Evolutionary conservation across 2,888 invertebrate species (phyloP), one percentile per base, ranked within the genome.

Genomic region (Agapostemon virescens): DNA sequence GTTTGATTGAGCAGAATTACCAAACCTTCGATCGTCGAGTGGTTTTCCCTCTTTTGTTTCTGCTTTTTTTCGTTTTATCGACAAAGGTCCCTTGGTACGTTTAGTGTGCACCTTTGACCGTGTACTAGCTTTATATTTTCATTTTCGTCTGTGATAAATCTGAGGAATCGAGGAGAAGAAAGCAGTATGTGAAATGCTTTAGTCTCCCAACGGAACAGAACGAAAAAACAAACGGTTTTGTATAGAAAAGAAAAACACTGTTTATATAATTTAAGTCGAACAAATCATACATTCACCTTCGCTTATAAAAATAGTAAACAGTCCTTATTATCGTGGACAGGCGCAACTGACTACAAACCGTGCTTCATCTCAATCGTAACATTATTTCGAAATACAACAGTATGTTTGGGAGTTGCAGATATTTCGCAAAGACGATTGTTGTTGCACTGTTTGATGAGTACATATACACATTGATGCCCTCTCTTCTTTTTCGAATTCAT

Each of bases 301-400:
- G 88, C 88, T 90, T 92, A 92, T 91, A 92, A 92, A 92, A 92
- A 92, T 92, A 92, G 89, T 90, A 91, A 92, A 92, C 89, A 89
- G 89, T 89, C 88, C 88, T 83, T 72, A 84, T 75, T 84, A 79
- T 85, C 84, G 79, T 85, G 84, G 88, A 85, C 87, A 88, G 88
- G 85, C 85, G 86, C 87, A 88, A 88, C 88, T 83, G 84, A 86
- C 87, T 88, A 85, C 84, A 81, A 87, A 88, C 81, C 85, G 85
- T 84, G 81, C 85, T 85, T 79, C 82, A 79, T 77, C 82, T 81
- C 74, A 84, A 85, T 83, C 77, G 77, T 81, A 82, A 79, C 81
- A 82, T 85, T 81, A 78, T 84, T 83, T 83, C 81, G 83, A 83
- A 81, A 79, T 85, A 78, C 75, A 83, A 84, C 77, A 81, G 78